These are phyloP conservation scores for Lophius piscatorius DNA, from an alignment of 2,113 vertebrate species.

Conservation along the genomic window DNA sequence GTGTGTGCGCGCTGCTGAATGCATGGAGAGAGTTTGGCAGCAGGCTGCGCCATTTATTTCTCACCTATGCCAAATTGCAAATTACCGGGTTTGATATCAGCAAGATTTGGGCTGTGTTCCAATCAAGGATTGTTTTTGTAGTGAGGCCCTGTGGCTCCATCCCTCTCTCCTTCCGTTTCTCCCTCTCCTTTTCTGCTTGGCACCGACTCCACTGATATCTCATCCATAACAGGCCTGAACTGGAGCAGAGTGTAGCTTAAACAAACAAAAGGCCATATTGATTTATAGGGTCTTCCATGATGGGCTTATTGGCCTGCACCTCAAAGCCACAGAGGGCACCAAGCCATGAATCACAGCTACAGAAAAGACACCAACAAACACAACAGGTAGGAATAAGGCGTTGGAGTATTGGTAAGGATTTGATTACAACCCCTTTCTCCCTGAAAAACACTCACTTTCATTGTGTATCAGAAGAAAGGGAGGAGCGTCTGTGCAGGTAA, in stretches of 20 bases:
- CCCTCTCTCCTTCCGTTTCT: neutral
- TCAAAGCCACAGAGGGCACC: conserved; percentile 67
- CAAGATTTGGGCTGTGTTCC: conserved; percentile 50
- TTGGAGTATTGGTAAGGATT: conserved; percentile 50
- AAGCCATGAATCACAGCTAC: conserved; percentile 55
- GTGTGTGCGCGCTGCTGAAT: conserved; percentile 1
- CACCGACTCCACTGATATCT: conserved; percentile 65
- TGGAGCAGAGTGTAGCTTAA: conserved; percentile 62
- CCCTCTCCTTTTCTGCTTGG: conserved; percentile 47
- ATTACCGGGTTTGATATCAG: conserved; percentile 49
- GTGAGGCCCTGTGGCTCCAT: conserved; percentile 22
- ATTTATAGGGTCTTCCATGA: conserved; percentile 75
- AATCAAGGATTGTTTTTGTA: conserved; percentile 59
- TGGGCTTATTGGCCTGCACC: conserved; percentile 73
- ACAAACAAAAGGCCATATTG: conserved; percentile 74
- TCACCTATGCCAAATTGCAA: conserved; percentile 61
- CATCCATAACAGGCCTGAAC: conserved; percentile 71
- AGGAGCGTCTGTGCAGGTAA: conserved; percentile 22
- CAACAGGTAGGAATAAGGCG: conserved; percentile 59
- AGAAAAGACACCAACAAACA: conserved; percentile 24
- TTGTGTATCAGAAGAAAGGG: conserved; percentile 31
- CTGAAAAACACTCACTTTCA: conserved; percentile 28
- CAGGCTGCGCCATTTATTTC: conserved; percentile 33
- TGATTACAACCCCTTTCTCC: conserved; percentile 45
- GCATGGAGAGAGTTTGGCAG: neutral